These are phyloP conservation scores for Beroe ovata DNA, from an alignment of 37 sponge, comb jelly and placozoan genomes.

Conservation along the genomic window DNA sequence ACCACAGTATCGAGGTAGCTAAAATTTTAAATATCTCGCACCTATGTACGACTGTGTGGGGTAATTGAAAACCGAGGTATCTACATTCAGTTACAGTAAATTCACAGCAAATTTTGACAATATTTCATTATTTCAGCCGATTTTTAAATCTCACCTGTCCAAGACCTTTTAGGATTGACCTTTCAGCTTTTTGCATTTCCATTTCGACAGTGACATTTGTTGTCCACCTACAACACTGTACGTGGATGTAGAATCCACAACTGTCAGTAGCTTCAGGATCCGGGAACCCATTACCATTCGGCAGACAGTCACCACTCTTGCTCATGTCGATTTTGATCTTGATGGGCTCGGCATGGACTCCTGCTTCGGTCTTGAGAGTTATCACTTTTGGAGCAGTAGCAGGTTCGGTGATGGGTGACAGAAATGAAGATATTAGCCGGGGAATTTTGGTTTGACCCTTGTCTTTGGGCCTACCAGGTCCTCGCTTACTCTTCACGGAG, in stretches of 20 bases:
- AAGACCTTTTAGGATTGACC: constrained; percentile 30
- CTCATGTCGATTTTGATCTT: constrained; percentile 60
- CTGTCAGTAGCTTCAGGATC: constrained; percentile 34
- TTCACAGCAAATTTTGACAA: no score
- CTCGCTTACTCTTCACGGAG: constrained; percentile 60
- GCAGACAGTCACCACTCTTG: constrained; percentile 21
- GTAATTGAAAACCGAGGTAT: no score
- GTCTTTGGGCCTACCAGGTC: constrained; percentile 66
- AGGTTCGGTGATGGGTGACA: not conserved
- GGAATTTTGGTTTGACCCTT: constrained; percentile 20
- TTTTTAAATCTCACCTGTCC: constrained; percentile 31
- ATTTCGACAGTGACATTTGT: constrained; percentile 30
- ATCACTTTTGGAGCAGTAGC: constrained; percentile 48
- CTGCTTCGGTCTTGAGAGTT: constrained; percentile 21
- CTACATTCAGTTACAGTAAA: no score
- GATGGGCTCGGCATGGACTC: constrained; percentile 11
- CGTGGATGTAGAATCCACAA: constrained; percentile 39
- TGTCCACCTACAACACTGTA: constrained; percentile 51
- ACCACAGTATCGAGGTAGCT: no score
- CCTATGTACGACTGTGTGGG: no score
- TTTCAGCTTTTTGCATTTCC: constrained; percentile 59
- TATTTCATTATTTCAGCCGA: no score
- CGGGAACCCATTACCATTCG: constrained; percentile 44
- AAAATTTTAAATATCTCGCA: no score
- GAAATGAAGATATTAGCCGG: constrained; percentile 40